These are phyloP conservation scores for Accipiter virgatus DNA, from an alignment of 2,113 vertebrate species.

Conservation along the genomic window DNA sequence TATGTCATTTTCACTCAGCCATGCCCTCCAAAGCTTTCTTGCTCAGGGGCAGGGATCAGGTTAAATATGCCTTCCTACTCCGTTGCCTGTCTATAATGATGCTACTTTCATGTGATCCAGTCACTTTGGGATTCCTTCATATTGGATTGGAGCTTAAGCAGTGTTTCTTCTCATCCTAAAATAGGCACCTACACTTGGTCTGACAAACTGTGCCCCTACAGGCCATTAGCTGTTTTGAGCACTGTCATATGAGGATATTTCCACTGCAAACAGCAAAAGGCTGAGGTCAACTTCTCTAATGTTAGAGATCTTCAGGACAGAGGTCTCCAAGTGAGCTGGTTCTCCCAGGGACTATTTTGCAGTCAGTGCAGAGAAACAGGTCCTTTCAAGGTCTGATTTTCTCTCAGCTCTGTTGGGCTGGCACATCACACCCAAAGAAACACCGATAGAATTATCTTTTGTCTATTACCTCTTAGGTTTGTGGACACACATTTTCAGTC, in stretches of 20 bases:
- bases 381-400: neutral
- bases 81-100: neutral
- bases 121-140: neutral
- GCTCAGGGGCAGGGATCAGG: neutral
- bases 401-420: neutral
- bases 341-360: neutral
- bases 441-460: neutral
- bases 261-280: neutral
- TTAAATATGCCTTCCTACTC: accelerated
- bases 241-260: neutral
- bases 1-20: neutral
- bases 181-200: neutral
- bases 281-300: neutral
- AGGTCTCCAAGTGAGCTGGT: neutral
- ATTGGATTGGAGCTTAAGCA: neutral
- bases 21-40: neutral
- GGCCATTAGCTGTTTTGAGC: neutral
- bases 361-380: neutral
- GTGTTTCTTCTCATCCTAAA: neutral
- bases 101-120: neutral
- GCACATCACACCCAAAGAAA: neutral
- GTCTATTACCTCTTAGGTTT: neutral
- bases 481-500: neutral
- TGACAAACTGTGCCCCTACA: neutral
- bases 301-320: neutral